phyloP scores from a whole-genome alignment of 2,797 vertebrate genomes.

The Picus viridis region DNA sequence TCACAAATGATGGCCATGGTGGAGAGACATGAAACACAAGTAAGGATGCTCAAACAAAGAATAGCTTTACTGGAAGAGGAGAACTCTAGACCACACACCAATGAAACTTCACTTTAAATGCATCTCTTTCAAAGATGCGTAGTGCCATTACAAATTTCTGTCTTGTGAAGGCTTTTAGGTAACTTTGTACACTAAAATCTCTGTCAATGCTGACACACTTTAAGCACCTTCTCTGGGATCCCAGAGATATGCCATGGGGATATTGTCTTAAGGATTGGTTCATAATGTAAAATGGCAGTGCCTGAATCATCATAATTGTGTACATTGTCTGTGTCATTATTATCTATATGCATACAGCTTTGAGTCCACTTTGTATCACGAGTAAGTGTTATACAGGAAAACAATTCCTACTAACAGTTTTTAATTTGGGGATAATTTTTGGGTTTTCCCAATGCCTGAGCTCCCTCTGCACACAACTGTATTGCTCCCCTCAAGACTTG shows the following conservation, averaged over 20 bases:
- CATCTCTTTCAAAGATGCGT: not conserved
- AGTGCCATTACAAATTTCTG: slow-evolving; percentile 51
- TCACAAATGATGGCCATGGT: slow-evolving; percentile 93
- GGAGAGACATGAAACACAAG: slow-evolving; percentile 89
- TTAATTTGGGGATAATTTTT: not conserved
- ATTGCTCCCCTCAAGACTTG: not conserved
- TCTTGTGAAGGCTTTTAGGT: slow-evolving; percentile 7
- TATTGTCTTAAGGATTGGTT: slow-evolving; percentile 50
- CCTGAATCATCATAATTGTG: slow-evolving; percentile 22
- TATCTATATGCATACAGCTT: not conserved
- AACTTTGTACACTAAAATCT: not conserved
- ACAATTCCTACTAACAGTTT: not conserved
- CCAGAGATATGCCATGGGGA: slow-evolving; percentile 48
- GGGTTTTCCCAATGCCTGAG: not conserved
- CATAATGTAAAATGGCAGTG: slow-evolving; percentile 38
- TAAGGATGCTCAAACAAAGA: slow-evolving; percentile 88
- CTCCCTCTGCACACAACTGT: not conserved
- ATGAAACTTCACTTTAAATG: slow-evolving; percentile 87
- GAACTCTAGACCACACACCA: slow-evolving; percentile 86
- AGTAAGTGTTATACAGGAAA: not conserved
- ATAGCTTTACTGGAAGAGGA: slow-evolving; percentile 90
- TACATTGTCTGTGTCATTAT: slow-evolving; percentile 27
- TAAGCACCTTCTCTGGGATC: slow-evolving; percentile 14
- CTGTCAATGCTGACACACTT: not conserved
- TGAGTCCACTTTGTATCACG: not conserved